Percentiles rank a stretch among this genome's conserved stretches.
phyloP scores from a whole-genome alignment of 2,888 invertebrate genomes.

The Seira musarum region DNA sequence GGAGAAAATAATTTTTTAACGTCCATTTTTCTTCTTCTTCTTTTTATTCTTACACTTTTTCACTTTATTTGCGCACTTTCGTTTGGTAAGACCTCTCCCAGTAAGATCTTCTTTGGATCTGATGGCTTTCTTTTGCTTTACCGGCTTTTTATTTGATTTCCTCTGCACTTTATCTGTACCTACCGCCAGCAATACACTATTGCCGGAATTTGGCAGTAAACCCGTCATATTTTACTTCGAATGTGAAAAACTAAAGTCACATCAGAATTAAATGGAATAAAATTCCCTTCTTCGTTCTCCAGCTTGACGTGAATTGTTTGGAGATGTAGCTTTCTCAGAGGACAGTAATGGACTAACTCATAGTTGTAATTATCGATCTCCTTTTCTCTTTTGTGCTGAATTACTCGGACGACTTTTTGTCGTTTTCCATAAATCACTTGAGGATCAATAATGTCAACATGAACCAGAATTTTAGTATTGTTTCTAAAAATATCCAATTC shows the following conservation, averaged over 20 bases:
- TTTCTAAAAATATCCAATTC: background rate
- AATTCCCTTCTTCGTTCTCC: background rate
- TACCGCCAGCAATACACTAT: background rate
- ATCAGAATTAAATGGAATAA: background rate
- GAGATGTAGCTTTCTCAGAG: background rate
- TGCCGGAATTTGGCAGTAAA: background rate
- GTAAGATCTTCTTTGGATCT: background rate
- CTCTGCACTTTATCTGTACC: background rate
- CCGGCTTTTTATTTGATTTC: background rate
- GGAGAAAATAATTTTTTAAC: background rate
- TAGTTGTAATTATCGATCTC: background rate
- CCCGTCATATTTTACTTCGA: slow-evolving; percentile 6
- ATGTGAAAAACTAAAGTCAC: background rate
- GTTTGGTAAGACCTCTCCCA: background rate
- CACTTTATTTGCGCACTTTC: background rate
- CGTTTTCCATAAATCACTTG: background rate
- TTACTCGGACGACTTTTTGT: background rate
- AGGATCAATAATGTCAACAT: background rate
- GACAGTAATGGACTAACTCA: background rate
- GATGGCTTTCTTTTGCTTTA: background rate
- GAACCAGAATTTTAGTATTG: background rate
- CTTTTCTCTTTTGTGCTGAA: background rate
- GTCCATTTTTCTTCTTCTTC: background rate
- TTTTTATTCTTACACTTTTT: slow-evolving; percentile 9
- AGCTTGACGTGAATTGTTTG: background rate